Base-by-base conservation (phyloP, 2,888 invertebrate genomes). In the Ectropis crepuscularia region DNA sequence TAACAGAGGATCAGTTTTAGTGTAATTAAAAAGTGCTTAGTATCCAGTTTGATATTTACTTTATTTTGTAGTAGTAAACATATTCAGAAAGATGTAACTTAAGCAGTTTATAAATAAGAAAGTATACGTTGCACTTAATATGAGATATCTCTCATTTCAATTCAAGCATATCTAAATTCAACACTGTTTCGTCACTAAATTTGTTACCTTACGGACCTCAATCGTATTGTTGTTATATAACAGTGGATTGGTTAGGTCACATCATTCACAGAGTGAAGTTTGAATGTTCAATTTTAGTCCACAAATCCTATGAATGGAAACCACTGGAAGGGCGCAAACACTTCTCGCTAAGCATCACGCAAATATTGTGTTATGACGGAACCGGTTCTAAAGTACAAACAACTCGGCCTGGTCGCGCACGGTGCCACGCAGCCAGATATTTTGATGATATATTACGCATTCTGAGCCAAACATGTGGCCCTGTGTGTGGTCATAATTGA, bases 311-410 rank as follows among this genome's bases (percentile, higher is more conserved):
- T 88, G 83, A 88, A 88, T 86, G 85, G 80, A 80, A 73, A 75
- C 67, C 72, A 74, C 71, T 70, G 75, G 76, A 79, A 79, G 76
- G 76, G 79, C 75, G 77, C 76, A 74, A 76, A 75, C 72, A 74
- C 76, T 71, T 70, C 74, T 76, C 67, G 76, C 77, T 75, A 79
- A 80, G 74, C 80, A 78, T 82, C 81, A 83, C 78, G 88, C 87
- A 87, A 89, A 89, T 84, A 87, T 83, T 84, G 81, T 83, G 77
- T 81, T 82, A 80, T 83, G 82, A 80, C 80, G 71, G 70, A 79
- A 89, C 89, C 87, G 89, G 89, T 89, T 88, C 74, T 62, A 77
- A 77, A 77, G 80, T 80, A 83, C 81, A 86, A 79, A 83, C 63
- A 70, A 73, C 74, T 73, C 71, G 76, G 76, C 72, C 76, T 74